phyloP scores from a whole-genome alignment of 2,113 vertebrate species.

The Smithornis capensis region DNA sequence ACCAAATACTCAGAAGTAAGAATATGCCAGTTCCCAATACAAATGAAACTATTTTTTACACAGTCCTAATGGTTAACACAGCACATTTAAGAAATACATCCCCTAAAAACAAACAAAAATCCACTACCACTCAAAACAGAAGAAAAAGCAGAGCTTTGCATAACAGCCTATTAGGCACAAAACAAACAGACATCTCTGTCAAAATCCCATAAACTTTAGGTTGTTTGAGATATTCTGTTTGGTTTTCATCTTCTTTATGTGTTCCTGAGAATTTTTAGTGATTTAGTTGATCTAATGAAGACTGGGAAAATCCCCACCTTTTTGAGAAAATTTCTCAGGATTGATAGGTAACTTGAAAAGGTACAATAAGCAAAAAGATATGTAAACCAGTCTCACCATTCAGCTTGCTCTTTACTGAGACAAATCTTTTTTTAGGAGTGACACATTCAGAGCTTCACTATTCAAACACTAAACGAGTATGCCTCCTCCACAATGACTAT shows the following conservation, averaged over 20 bases:
- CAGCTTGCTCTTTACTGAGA: not conserved
- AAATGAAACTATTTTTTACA: not conserved
- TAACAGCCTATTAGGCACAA: not conserved
- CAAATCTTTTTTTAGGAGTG: conserved; percentile 25
- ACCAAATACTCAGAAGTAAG: not conserved
- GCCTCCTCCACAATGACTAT: conserved; percentile 22
- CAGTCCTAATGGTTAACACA: not conserved
- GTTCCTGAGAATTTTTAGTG: not conserved
- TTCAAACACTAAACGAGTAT: conserved; percentile 58
- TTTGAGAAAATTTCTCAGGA: conserved; percentile 31
- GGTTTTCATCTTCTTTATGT: not conserved
- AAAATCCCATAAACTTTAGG: not conserved
- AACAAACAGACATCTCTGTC: not conserved
- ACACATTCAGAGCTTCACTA: conserved; percentile 50
- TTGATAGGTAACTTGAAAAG: conserved; percentile 18
- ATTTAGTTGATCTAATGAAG: conserved; percentile 20
- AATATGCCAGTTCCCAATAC: not conserved
- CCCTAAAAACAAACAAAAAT: not conserved
- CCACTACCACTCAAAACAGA: not conserved
- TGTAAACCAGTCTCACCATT: conserved; percentile 15
- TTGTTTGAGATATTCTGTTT: not conserved
- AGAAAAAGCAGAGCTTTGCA: not conserved
- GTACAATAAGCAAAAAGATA: conserved; percentile 52
- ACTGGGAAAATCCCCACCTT: conserved; percentile 6
- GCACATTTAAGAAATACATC: not conserved